Evolutionary conservation across 2,888 invertebrate genomes (phyloP).

Genomic region (Epinotia brunnichana): DNA sequence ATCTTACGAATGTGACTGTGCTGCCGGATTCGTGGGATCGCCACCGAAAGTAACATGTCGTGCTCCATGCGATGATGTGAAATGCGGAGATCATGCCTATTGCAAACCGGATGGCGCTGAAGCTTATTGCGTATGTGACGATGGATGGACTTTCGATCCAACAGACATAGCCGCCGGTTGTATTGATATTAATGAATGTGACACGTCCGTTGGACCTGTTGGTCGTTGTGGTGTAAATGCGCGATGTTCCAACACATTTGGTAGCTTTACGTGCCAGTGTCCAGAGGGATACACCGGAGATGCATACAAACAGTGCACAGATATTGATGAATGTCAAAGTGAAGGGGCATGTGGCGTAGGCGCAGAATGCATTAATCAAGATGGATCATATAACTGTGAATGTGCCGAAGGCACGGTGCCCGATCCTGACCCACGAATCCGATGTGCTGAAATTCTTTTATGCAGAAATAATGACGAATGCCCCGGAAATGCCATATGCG

Average conservation of each 20-base stretch:
- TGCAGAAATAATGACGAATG: constrained; percentile 91
- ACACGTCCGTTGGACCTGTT: constrained; percentile 88
- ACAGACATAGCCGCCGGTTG: constrained; percentile 94
- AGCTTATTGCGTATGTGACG: constrained; percentile 96
- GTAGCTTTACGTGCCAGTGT: constrained; percentile 91
- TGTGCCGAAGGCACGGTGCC: constrained; percentile 92
- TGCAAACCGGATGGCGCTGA: constrained; percentile 95
- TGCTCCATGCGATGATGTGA: constrained; percentile 96
- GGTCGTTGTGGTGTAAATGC: constrained; percentile 94
- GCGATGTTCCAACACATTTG: constrained; percentile 90
- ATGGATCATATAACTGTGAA: constrained; percentile 90
- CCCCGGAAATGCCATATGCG: constrained; percentile 95
- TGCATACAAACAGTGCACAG: constrained; percentile 90
- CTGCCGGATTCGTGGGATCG: constrained; percentile 91
- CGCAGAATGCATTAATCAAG: constrained; percentile 90
- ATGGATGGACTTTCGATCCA: constrained; percentile 96
- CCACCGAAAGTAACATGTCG: constrained; percentile 92
- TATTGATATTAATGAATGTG: constrained; percentile 96
- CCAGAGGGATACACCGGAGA: constrained; percentile 94
- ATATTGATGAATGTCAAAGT: constrained; percentile 92
- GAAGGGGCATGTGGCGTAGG: constrained; percentile 90
- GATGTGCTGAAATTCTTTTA: constrained; percentile 92
- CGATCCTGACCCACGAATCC: constrained; percentile 92
- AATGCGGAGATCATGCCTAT: constrained; percentile 93
- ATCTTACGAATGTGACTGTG: constrained; percentile 92